Percentiles rank a stretch among this genome's conserved stretches.
phyloP scores from a whole-genome alignment of 1,140 invertebrate genomes.

The Neodiprion fabricii region DNA sequence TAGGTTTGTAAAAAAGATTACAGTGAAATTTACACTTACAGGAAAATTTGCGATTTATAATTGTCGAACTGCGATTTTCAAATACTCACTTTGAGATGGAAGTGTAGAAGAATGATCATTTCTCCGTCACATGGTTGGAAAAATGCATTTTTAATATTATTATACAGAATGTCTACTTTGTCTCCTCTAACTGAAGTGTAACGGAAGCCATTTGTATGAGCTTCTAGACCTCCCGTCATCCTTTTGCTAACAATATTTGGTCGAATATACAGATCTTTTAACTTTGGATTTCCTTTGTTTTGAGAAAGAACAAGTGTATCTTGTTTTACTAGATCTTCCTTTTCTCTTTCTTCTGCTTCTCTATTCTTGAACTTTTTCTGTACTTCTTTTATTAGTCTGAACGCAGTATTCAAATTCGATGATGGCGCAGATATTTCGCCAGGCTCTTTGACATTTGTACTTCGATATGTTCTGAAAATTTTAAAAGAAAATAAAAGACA shows the following conservation, averaged over 20 bases:
- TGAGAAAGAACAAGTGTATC: constrained; percentile 95
- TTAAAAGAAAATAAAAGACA: constrained; percentile 3
- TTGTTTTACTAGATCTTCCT: constrained; percentile 98
- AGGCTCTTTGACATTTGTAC: constrained; percentile 97
- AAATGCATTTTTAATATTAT: constrained; percentile 99
- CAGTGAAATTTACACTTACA: constrained; percentile 19
- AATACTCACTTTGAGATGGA: constrained; percentile 86
- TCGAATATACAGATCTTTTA: constrained; percentile 98
- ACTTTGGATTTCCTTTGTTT: constrained; percentile 97
- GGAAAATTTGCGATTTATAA: constrained; percentile 17
- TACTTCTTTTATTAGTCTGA: constrained; percentile 97
- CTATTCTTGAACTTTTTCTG: constrained; percentile 98
- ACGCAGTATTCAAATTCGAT: constrained; percentile 95
- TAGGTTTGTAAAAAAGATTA: constrained; percentile 19
- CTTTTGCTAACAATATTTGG: constrained; percentile 98
- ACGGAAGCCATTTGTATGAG: constrained; percentile 96
- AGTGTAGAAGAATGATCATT: constrained; percentile 99
- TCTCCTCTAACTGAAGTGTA: constrained; percentile 98
- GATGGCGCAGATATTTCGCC: constrained; percentile 96
- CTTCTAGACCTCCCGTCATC: constrained; percentile 91
- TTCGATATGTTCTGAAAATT: constrained; percentile 90
- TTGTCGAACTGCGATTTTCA: neutral
- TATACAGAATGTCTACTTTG: constrained; percentile 99
- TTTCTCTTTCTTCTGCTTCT: constrained; percentile 98
- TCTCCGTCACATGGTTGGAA: constrained; percentile 99